phyloP scores from a whole-genome alignment of 1,140 invertebrate genomes.

The Cotesia vestalis region DNA sequence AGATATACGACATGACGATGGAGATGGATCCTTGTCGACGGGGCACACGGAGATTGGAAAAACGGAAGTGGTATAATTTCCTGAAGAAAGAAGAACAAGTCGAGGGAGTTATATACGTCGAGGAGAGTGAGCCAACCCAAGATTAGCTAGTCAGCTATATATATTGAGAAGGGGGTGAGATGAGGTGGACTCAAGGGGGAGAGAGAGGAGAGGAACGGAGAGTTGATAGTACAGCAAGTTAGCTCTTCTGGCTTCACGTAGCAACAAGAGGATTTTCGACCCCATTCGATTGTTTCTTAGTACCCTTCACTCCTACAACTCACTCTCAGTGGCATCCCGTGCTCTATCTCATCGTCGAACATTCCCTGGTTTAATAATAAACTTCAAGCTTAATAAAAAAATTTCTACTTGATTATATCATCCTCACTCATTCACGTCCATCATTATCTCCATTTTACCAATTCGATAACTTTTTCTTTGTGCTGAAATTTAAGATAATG shows the following conservation, averaged over 20 bases:
- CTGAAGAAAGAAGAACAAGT: constrained; percentile 33
- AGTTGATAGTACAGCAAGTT: constrained; percentile 46
- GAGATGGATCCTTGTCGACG: constrained; percentile 36
- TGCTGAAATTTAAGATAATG: not conserved
- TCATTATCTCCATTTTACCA: not conserved
- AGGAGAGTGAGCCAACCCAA: constrained; percentile 28
- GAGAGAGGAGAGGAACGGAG: constrained; percentile 36
- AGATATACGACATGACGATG: constrained; percentile 27
- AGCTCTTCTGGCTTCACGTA: constrained; percentile 53
- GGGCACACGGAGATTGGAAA: constrained; percentile 35
- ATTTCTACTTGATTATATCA: constrained; percentile 8
- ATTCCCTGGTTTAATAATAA: not conserved
- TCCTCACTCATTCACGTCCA: constrained; percentile 4
- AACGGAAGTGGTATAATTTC: constrained; percentile 43
- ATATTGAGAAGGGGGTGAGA: constrained; percentile 41
- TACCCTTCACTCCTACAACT: constrained; percentile 33
- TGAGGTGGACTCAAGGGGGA: constrained; percentile 39
- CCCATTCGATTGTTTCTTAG: constrained; percentile 55
- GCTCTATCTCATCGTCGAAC: constrained; percentile 25
- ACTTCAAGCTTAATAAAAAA: not conserved
- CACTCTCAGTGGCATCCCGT: constrained; percentile 33
- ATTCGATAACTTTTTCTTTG: not conserved
- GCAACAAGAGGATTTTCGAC: constrained; percentile 55
- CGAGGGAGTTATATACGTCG: constrained; percentile 7
- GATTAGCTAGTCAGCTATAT: constrained; percentile 33